A percentile compares a stretch with the other conserved stretches of the same genome.
Conservation (phyloP, 2,113 vertebrate genomes). For the Numenius arquata region DNA sequence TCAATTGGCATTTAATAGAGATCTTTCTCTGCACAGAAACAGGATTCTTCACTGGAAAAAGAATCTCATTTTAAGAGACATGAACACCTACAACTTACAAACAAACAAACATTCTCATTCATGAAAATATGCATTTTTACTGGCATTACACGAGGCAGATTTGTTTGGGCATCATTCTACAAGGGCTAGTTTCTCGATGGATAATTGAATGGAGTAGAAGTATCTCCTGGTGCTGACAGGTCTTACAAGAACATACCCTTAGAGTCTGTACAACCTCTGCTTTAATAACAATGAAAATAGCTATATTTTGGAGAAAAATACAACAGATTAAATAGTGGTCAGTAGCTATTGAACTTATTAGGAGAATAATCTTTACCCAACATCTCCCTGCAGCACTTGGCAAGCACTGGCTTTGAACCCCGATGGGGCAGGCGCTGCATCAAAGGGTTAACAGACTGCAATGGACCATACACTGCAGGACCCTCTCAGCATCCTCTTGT, state of each 20-base stretch:
- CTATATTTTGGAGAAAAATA: background rate
- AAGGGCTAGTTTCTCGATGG: background rate
- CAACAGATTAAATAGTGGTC: background rate
- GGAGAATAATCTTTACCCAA: background rate
- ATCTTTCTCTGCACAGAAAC: background rate
- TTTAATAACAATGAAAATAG: background rate
- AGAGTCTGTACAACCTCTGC: background rate
- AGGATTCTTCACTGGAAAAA: background rate
- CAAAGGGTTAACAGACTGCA: no score
- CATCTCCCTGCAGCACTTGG: background rate
- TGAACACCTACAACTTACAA: background rate
- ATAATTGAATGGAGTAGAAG: background rate
- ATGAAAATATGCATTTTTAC: fast-evolving
- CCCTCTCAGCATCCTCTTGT: background rate
- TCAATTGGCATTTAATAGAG: background rate
- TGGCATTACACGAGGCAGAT: background rate
- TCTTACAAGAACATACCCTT: background rate
- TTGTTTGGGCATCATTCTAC: background rate
- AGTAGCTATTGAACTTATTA: background rate
- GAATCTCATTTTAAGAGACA: background rate
- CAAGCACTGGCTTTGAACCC: background rate
- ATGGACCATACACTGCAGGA: fast-evolving
- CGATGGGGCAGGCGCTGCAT: fast-evolving
- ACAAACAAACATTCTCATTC: background rate
- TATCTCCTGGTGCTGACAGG: background rate